A percentile compares a stretch with the other conserved stretches of the same genome.
phyloP scores from a whole-genome alignment of 2,113 vertebrate genomes.

The Lanius collurio region DNA sequence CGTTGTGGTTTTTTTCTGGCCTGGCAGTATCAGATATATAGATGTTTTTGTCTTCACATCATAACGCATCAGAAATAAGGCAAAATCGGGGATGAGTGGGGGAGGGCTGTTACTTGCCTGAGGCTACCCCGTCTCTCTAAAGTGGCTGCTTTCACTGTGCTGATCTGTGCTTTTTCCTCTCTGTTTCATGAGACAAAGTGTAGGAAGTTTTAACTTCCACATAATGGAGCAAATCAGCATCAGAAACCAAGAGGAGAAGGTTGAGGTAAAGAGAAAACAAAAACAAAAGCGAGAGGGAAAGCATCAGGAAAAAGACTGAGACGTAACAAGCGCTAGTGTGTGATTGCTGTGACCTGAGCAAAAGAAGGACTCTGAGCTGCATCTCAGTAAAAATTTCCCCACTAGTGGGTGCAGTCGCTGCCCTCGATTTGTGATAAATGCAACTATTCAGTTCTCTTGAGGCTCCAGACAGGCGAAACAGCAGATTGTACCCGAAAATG shows the following conservation, averaged over 20 bases:
- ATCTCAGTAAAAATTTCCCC: neutral
- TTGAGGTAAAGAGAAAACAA: neutral
- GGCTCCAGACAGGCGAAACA: neutral
- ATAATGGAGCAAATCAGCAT: neutral
- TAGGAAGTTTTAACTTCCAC: neutral
- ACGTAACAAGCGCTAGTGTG: neutral
- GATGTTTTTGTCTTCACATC: neutral
- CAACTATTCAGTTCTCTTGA: neutral
- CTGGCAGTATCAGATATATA: neutral
- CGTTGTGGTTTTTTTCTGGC: neutral
- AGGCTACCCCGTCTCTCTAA: neutral
- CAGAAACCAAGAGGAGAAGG: neutral
- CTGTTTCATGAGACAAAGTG: neutral
- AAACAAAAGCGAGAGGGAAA: neutral
- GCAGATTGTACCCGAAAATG: neutral
- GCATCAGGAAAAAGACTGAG: neutral
- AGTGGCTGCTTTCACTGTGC: neutral
- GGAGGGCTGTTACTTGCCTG: neutral
- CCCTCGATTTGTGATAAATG: neutral
- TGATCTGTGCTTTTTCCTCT: neutral
- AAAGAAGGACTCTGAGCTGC: neutral
- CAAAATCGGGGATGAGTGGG: neutral
- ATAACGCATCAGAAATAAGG: neutral
- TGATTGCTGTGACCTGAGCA: neutral
- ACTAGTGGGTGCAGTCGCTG: conserved; percentile 12